Conservation (phyloP, 1,140 invertebrate species). For the Cryptotermes secundus region DNA sequence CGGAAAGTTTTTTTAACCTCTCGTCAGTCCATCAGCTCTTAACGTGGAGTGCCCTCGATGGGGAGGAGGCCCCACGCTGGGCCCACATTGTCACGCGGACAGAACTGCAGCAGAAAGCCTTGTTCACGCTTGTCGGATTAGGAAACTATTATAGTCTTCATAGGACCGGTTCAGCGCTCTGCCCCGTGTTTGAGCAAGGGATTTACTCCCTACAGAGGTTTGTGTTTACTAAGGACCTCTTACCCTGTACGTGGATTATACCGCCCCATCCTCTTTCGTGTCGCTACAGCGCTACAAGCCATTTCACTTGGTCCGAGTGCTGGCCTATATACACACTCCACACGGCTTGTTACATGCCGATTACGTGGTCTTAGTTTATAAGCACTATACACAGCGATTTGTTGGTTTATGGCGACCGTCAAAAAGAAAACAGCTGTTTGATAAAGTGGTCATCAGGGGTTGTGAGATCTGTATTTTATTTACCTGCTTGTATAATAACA, state of each 20-base stretch:
- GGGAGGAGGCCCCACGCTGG: neutral
- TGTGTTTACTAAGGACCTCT: neutral
- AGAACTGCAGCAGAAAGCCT: neutral
- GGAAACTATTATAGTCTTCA: neutral
- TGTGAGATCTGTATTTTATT: no score
- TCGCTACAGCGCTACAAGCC: no score
- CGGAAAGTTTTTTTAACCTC: constrained; percentile 5
- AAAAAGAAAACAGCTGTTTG: no score
- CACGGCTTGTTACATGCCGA: no score
- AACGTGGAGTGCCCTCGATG: neutral
- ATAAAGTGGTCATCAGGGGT: no score
- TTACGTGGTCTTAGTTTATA: no score
- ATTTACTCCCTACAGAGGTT: neutral
- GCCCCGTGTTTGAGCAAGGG: neutral
- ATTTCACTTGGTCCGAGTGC: no score
- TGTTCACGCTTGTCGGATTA: neutral
- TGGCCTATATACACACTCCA: no score
- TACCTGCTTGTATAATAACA: no score
- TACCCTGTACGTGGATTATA: neutral
- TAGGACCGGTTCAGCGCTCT: neutral
- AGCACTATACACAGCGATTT: no score
- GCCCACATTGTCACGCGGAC: neutral
- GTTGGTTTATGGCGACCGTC: no score
- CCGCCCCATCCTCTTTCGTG: no score
- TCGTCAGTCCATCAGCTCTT: neutral